A percentile compares a stretch with the other conserved stretches of the same genome.
Conservation (phyloP, 2,797 vertebrate species). For the Gymnopithys bicolor region DNA sequence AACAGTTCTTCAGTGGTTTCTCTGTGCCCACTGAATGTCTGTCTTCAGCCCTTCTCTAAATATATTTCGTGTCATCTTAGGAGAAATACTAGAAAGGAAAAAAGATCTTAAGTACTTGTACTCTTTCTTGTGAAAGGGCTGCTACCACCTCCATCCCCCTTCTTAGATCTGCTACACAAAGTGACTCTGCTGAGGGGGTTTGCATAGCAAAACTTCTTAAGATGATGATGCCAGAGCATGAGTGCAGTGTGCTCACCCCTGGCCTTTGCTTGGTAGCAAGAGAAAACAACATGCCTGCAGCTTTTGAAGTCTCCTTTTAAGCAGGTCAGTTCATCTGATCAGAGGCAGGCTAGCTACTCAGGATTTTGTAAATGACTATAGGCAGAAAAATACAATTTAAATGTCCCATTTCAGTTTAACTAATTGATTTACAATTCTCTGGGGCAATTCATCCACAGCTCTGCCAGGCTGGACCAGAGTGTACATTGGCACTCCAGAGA, state of each 20-base stretch:
- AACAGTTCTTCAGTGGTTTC: neutral
- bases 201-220: neutral
- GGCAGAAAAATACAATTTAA: neutral
- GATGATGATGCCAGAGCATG: neutral
- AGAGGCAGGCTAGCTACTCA: neutral
- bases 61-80: neutral
- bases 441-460: neutral
- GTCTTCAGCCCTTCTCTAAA: neutral
- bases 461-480: neutral
- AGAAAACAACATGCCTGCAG: neutral
- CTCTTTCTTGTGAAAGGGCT: neutral
- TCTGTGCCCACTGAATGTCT: neutral
- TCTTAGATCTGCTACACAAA: neutral
- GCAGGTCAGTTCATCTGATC: neutral
- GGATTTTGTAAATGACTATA: neutral
- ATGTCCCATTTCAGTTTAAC: neutral
- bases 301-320: neutral
- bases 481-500: neutral
- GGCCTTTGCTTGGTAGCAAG: neutral
- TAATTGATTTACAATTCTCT: neutral
- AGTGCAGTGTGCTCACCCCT: fast-evolving
- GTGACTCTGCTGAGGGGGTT: neutral
- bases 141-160: neutral
- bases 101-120: neutral
- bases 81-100: neutral